Base-by-base conservation (phyloP, 2,113 vertebrate species). In the Clarias batrachus region DNA sequence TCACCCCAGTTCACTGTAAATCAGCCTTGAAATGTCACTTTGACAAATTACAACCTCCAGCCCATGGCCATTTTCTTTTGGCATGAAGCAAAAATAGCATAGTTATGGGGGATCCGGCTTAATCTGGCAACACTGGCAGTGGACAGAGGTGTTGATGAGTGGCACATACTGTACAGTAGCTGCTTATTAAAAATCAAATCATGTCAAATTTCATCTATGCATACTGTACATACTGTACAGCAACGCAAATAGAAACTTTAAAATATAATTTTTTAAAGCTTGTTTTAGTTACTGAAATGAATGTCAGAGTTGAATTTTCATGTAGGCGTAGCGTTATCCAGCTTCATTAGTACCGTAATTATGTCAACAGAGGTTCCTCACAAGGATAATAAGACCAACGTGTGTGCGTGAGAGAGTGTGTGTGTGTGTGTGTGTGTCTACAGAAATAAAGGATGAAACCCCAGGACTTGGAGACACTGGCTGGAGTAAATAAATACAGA, bases 21-120 rank as follows among this genome's bases (percentile, higher is more conserved):
- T 82, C 62, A 66, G 81, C 62, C 81, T 41, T n/a, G 37, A 82
- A 25, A 82, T 82, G 62, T 82, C 41, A 66, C 37, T 82, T 82
- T 66, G 81, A 82, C 81, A 82, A 66, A 82, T 66, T 66, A 48
- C 41, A 82, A 66, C 41, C 81, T 82, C 81, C 81, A 66, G 62
- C 25, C 25, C 81, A 66, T 66, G 81, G 62, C 33, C 60, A 82
- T 65, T 66, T 66, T 82, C 81, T 66, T 66, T 54, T 66, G 63
- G 37, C 81, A 48, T 66, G 27, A 82, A 4, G 37, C 25, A 82
- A 52, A 82, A 17, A 66, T 19, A 82, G 37, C 12, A 48, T 6
- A 25, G 8, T 66, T 52, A 52, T 52, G 23, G 41, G 60, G 41
- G 30, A 19, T 52, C 37, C 59, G 4, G 23, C 13, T 5, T 41